Conservation (phyloP, 2,113 vertebrate species). For the Boleophthalmus pectinirostris region DNA sequence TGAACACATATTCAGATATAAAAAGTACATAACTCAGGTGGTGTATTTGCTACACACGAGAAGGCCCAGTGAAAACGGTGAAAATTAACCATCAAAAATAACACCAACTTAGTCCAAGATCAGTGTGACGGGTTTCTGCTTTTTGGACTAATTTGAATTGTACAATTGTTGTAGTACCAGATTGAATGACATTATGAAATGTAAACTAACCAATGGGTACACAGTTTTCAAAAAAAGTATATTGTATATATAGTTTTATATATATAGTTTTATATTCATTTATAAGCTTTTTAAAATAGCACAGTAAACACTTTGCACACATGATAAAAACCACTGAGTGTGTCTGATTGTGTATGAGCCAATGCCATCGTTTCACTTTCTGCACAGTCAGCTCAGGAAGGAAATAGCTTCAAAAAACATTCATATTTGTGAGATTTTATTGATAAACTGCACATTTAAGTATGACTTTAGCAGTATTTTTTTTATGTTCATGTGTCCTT, state of each 20-base stretch:
- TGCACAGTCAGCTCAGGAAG: constrained; percentile 65
- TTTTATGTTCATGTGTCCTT: constrained; percentile 38
- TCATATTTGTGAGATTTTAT: constrained; percentile 44
- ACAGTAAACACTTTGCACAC: constrained; percentile 99
- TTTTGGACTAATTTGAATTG: constrained; percentile 29
- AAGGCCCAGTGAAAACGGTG: constrained; percentile 59
- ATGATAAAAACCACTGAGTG: constrained; percentile 99
- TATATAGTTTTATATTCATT: constrained; percentile 95
- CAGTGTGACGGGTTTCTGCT: constrained; percentile 36
- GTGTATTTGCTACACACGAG: constrained; percentile 68
- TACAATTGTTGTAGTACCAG: constrained; percentile 68
- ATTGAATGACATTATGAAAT: constrained; percentile 71
- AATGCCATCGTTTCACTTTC: constrained; percentile 75
- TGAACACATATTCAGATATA: constrained; percentile 67
- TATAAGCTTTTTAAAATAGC: constrained; percentile 99
- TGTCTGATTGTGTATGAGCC: constrained; percentile 92
- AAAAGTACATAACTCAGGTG: constrained; percentile 65
- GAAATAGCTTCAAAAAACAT: constrained; percentile 46
- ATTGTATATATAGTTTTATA: constrained; percentile 80
- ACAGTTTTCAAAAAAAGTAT: constrained; percentile 92
- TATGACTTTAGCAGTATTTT: neutral
- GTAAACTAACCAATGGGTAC: constrained; percentile 83
- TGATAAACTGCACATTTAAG: constrained; percentile 34
- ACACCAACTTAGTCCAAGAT: constrained; percentile 58
- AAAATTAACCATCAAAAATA: constrained; percentile 66